Base-by-base conservation (phyloP, 1,140 invertebrate genomes). In the Andrena cerasifolii region DNA sequence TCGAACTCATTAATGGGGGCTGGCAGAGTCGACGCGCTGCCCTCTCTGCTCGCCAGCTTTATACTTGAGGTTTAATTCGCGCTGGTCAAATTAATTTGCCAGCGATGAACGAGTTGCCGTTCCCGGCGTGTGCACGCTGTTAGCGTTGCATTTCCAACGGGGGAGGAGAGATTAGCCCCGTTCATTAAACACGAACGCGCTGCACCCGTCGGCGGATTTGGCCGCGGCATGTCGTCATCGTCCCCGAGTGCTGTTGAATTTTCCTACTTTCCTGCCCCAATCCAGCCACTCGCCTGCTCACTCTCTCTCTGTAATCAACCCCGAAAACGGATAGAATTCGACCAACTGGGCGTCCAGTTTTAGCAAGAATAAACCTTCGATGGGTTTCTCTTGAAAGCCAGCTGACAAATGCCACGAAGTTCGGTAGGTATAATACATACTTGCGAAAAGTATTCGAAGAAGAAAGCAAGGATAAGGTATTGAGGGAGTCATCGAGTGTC, bases 61-160 rank as follows among this genome's bases (percentile, higher is more conserved):
- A 87, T 90, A 89, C 87, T 91, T 90, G 87, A 92, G 87, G 83
- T 90, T 91, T 90, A 91, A 91, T 89, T 89, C 90, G 82, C 65
- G 76, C 84, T 79, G 80, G 82, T 85, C 84, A 88, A 89, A 91
- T 92, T 91, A 91, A 92, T 92, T 91, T 88, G 87, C 89, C 87
- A 61, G 87, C 87, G 89, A 91, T 91, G 88, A 90, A 88, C 89
- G 83, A 89, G 86, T 87, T 80, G 79, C 68, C 66, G 59, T 7
- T 18, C 21, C 24, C 16, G 67, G 16, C 24, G n/a, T 70, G 73
- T 65, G 82, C 75, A 68, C 77, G 82, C 74, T 87, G 87, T 87
- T 89, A 86, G 80, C 81, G 68, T 68, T 83, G 81, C 79, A 70
- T 85, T 84, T 88, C 87, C 71, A 83, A 83, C 82, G 61, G 77